phyloP scores from a whole-genome alignment of 1,140 invertebrate genomes.

The Pachypsylla venusta region DNA sequence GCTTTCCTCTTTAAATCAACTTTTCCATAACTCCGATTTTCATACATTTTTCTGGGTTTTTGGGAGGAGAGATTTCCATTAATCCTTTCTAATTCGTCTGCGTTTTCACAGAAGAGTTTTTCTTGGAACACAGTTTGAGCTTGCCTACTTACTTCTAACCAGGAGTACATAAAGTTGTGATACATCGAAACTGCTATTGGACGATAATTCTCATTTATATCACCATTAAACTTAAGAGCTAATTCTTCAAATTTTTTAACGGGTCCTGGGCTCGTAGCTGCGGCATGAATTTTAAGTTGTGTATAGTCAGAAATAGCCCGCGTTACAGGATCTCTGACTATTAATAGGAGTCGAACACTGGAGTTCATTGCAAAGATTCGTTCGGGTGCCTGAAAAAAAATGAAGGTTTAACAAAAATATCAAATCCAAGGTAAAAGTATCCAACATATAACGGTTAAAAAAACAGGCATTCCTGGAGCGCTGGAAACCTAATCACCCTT shows the following conservation, averaged over 20 bases:
- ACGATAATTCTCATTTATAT: slow-evolving; percentile 64
- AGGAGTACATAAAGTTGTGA: slow-evolving; percentile 63
- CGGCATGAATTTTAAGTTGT: slow-evolving; percentile 61
- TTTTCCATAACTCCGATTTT: too few species aligned
- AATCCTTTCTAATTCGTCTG: too few species aligned
- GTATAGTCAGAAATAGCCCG: slow-evolving; percentile 94
- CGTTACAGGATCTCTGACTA: slow-evolving; percentile 88
- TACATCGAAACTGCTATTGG: slow-evolving; percentile 71
- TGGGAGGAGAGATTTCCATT: too few species aligned
- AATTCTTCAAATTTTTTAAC: slow-evolving; percentile 56
- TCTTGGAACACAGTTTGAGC: background rate
- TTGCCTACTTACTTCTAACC: slow-evolving; percentile 43
- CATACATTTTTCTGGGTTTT: too few species aligned
- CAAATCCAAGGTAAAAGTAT: too few species aligned
- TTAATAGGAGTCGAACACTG: slow-evolving; percentile 78
- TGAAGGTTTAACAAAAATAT: too few species aligned
- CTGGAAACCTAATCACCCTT: too few species aligned
- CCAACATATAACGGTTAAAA: too few species aligned
- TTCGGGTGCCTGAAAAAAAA: slow-evolving; percentile 51
- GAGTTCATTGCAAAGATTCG: slow-evolving; percentile 86
- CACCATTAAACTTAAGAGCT: slow-evolving; percentile 59
- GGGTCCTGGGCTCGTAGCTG: slow-evolving; percentile 42
- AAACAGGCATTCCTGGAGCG: too few species aligned
- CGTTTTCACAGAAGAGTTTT: too few species aligned
- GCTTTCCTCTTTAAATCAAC: too few species aligned